Evolutionary conservation across 2,113 vertebrate species (phyloP), one percentile per base, ranked within the genome.

Genomic region (Hystrix cristata): DNA sequence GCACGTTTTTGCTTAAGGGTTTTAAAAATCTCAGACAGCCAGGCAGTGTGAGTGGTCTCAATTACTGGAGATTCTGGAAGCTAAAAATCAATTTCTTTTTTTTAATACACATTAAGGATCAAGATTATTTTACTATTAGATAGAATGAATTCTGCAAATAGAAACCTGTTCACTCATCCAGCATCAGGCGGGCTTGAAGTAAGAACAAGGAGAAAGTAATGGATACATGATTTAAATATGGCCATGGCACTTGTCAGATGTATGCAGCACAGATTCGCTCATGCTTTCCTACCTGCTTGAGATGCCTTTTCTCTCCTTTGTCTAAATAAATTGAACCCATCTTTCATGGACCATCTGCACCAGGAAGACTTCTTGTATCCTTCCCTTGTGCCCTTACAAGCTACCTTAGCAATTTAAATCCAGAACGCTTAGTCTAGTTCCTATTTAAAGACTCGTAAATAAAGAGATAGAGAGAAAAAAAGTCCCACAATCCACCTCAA

Each of bases 11-110:
- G 53, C 90, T 92, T 87, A 38, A 94, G 64, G 74, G 43, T 82
- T 90, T 94, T 91, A 94, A n/a, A 88, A 89, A 94, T 95, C 76
- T 96, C 48, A 79, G 27, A 53, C 81, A 94, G 53, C 81, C 92
- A 95, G 71, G 69, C 34, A 89, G 59, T 96, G 43, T 92, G 96
- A 96, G 85, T 97, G 81, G 72, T 94, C 55, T 97, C 95, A 97
- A 96, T 97, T 97, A 97, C 97, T 95, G 0, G 90, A 97, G 92
- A 97, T 92, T 97, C 97, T 95, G 94, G 81, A 95, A 97, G 94
- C 96, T 95, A 97, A 96, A 97, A 97, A 96, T 97, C 96, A 97
- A 96, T 98, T 97, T 96, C 72, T 80, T 97, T 97, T 96, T 96
- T 95, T 59, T 1, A 10, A 95, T 95, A 95, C 94, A 90, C 87